Conservation (phyloP, 2,113 vertebrate species). For the Menura novaehollandiae region DNA sequence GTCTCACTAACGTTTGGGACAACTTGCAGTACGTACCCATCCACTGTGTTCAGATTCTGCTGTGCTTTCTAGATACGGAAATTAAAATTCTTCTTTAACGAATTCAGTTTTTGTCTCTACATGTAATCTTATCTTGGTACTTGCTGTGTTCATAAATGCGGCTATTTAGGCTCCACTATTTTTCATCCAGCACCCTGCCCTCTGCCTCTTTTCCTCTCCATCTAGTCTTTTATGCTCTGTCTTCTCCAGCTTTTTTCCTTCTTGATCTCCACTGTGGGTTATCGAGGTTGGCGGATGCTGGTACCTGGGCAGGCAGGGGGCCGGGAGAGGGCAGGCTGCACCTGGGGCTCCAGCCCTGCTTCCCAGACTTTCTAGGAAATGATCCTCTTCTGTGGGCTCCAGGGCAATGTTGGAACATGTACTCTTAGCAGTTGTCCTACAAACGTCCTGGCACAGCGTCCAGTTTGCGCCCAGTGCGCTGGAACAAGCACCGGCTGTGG, state of each 20-base stretch:
- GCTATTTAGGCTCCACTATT: rapidly evolving
- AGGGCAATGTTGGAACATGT: rapidly evolving
- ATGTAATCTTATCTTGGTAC: rapidly evolving
- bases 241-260: neutral
- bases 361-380: neutral
- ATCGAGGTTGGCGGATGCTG: rapidly evolving
- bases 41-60: neutral
- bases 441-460: neutral
- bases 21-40: rapidly evolving
- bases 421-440: neutral
- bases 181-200: neutral
- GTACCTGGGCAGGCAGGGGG: neutral
- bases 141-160: neutral
- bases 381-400: neutral
- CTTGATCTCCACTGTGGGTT: neutral
- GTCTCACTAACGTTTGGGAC: neutral
- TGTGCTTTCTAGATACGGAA: neutral
- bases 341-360: neutral
- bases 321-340: slow-evolving; percentile 57
- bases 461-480: rapidly evolving
- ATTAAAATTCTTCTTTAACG: neutral
- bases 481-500: rapidly evolving
- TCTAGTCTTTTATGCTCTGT: neutral
- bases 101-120: neutral
- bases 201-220: neutral